phyloP scores from a whole-genome alignment of 2,888 invertebrate genomes.

The Parnassius apollo region DNA sequence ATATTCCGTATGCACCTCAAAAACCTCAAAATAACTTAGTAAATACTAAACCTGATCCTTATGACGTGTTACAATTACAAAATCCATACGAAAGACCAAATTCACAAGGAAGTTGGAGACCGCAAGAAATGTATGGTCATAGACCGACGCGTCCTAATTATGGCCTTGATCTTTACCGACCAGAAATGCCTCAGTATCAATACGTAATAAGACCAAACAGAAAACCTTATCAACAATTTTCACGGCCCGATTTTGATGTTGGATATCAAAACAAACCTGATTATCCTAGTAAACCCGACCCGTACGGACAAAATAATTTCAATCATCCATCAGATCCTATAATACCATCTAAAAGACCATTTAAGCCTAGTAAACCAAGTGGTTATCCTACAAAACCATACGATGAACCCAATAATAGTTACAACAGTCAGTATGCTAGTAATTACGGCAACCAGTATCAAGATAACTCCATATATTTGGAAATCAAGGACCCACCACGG shows the following conservation, averaged over 20 bases:
- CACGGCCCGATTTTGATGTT: constrained; percentile 32
- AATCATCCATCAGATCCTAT: constrained; percentile 24
- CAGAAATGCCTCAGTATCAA: constrained; percentile 57
- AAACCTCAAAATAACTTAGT: constrained; percentile 32
- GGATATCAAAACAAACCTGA: constrained; percentile 39
- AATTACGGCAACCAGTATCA: constrained; percentile 52
- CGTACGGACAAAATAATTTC: constrained; percentile 34
- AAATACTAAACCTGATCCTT: constrained; percentile 44
- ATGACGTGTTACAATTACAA: constrained; percentile 60
- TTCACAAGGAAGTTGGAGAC: constrained; percentile 41
- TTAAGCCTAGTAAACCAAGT: constrained; percentile 42
- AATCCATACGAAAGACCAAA: constrained; percentile 43
- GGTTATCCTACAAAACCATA: constrained; percentile 34
- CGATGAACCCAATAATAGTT: constrained; percentile 48
- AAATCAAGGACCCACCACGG: constrained; percentile 67
- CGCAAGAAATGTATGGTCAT: constrained; percentile 47
- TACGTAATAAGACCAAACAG: constrained; percentile 63
- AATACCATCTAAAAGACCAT: constrained; percentile 44
- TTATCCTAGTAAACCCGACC: constrained; percentile 36
- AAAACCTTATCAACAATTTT: constrained; percentile 46
- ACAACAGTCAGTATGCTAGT: constrained; percentile 59
- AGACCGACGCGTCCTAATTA: constrained; percentile 34
- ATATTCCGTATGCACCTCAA: constrained; percentile 52
- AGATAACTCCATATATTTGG: constrained; percentile 61
- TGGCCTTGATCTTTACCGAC: constrained; percentile 42